Conservation (phyloP, 2,113 vertebrate species). For the Siniperca knerii region DNA sequence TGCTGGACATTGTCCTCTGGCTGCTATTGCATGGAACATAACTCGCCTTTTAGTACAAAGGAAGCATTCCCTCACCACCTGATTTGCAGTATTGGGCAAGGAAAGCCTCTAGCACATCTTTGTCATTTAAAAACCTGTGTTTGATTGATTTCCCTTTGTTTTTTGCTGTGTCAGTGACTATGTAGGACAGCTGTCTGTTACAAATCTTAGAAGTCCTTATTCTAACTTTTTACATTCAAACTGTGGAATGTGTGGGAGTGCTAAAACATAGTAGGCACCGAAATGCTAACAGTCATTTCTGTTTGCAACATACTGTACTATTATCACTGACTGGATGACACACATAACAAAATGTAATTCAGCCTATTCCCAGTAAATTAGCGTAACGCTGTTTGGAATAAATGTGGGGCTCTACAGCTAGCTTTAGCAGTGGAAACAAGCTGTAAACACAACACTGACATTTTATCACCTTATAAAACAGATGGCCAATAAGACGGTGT, state of each 20-base stretch:
- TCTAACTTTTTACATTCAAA: background rate
- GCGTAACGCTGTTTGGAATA: background rate
- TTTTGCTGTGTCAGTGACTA: constrained; percentile 23
- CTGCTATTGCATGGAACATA: constrained; percentile 35
- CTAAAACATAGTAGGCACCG: background rate
- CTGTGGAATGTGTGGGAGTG: background rate
- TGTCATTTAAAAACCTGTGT: constrained; percentile 43
- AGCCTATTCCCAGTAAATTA: constrained; percentile 1
- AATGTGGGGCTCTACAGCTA: background rate
- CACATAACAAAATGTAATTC: background rate
- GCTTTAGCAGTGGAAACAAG: background rate
- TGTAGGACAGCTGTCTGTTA: constrained; percentile 7
- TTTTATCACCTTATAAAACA: background rate
- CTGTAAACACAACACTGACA: background rate
- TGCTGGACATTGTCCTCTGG: constrained; percentile 58
- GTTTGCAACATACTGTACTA: background rate
- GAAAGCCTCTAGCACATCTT: constrained; percentile 19
- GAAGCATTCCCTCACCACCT: constrained; percentile 32
- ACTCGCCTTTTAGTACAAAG: constrained; percentile 36
- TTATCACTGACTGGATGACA: constrained; percentile 2
- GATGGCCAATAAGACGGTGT: too few relatives aligned
- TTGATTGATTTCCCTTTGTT: constrained; percentile 5
- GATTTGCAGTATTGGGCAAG: constrained; percentile 38
- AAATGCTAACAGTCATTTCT: background rate
- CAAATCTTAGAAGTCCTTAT: background rate